Evolutionary conservation across 2,888 invertebrate genomes (phyloP), one percentile per base, ranked within the genome.

Genomic region (Trachelus iudaicus): DNA sequence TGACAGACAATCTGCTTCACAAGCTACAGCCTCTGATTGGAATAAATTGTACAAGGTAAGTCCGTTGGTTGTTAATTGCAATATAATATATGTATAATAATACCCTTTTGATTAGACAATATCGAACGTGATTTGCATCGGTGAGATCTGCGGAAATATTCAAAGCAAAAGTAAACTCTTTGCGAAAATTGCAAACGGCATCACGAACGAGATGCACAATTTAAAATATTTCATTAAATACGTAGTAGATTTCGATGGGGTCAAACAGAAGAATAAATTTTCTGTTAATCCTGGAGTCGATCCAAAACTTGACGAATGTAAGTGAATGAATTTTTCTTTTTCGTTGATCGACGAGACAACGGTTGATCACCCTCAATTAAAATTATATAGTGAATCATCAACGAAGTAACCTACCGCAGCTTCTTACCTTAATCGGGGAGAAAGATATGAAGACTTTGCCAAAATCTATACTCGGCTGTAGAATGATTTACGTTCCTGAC

Each of bases 271-370:
- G 84, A 94, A 94, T 68, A 94, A 95, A 86, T 95, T 97, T 85
- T 94, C 95, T 0, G 95, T 97, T 0, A 96, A 95, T 84, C 91
- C 94, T 34, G 96, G 96, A 75, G 94, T 98, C 3, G 96, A 97
- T 89, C 92, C 94, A 3, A 94, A 94, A 81, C 92, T 98, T 73
- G 98, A 98, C 90, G 94, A 94, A 87, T 95, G 96, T 95, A 92
- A 92, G 92, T 88, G 76, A 34, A 40, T 68, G 4, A 77, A 77
- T 77, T 79, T 77, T 35, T 34, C 11, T 35, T 35, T 12, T 12
- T 12, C 12, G 3, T 35, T 35, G 12, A 35, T 35, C 12, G 3
- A 35, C 3, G 12, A 35, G 35, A 35, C 35, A 35, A 12, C 35
- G 35, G 3, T 35, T 3, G 56, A 23, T 56, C 23, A 56, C 2